Percentiles rank a stretch among this genome's conserved stretches.
Evolutionary conservation across 2,113 vertebrate genomes (phyloP).

Genomic region (Platichthys flesus): DNA sequence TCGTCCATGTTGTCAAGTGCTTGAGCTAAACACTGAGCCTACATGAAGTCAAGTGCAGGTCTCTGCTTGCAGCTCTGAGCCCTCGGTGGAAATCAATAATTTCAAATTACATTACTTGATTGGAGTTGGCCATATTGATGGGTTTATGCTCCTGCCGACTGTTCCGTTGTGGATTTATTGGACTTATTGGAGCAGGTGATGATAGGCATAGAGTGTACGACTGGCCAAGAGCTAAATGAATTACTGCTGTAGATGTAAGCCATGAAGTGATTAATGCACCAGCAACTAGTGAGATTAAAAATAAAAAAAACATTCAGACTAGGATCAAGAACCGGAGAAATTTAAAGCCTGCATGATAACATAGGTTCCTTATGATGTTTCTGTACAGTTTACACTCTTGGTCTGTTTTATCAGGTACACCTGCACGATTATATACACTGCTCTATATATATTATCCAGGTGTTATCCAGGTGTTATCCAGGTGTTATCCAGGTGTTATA

Average conservation of each 20-base stretch:
- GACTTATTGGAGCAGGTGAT: neutral
- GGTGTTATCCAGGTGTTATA: too few species aligned
- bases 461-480: too few species aligned
- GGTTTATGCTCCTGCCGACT: constrained; percentile 17
- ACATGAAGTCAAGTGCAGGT: neutral
- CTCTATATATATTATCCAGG: too few species aligned
- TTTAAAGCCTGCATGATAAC: neutral
- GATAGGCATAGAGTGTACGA: neutral
- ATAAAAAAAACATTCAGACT: neutral
- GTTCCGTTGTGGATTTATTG: constrained; percentile 23
- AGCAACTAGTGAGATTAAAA: neutral
- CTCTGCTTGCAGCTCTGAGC: neutral
- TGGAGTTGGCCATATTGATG: constrained; percentile 13
- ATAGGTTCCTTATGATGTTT: neutral
- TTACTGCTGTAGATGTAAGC: neutral
- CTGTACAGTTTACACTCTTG: neutral
- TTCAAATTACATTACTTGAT: constrained; percentile 37
- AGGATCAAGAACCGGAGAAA: neutral
- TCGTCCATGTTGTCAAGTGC: neutral
- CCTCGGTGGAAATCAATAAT: constrained; percentile 33
- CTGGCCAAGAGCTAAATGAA: neutral
- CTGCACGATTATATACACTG: too few species aligned
- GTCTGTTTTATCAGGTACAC: neutral
- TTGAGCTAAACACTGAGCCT: neutral
- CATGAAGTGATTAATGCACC: constrained; percentile 1